A percentile compares a stretch with the other conserved stretches of the same genome.
Conservation (phyloP, 2,113 vertebrate genomes). For the Colinus virginianus region DNA sequence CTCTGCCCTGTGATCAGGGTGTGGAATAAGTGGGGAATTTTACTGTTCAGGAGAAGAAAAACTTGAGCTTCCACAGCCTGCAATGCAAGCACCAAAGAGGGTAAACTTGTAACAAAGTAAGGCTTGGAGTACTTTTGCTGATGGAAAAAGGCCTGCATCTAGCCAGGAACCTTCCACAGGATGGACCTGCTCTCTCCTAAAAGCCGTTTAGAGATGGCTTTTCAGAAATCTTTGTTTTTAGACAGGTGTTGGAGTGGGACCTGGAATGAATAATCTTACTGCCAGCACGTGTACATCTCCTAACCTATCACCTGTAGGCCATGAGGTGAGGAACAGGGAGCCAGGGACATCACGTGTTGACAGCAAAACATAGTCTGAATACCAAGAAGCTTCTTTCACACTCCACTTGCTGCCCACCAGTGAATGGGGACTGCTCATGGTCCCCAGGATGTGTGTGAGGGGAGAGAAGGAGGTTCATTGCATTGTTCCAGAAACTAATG, state of each 20-base stretch:
- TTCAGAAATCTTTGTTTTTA: neutral
- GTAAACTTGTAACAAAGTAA: neutral
- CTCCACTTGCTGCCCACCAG: neutral
- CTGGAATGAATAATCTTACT: neutral
- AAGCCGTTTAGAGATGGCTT: neutral
- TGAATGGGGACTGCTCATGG: accelerated
- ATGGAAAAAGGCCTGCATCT: neutral
- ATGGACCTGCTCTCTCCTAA: neutral
- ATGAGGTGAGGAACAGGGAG: neutral
- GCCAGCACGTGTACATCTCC: neutral
- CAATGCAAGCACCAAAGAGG: neutral
- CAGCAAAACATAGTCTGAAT: accelerated
- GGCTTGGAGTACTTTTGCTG: neutral
- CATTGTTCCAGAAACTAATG: neutral
- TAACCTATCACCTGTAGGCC: accelerated
- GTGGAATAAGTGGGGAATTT: neutral
- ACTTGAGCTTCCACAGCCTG: neutral
- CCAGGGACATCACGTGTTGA: neutral
- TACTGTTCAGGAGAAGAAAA: neutral
- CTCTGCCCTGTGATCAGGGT: accelerated
- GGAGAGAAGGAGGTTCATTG: neutral
- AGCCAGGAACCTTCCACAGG: neutral
- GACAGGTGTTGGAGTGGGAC: neutral
- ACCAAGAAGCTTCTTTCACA: neutral
- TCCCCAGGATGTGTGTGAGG: accelerated